A percentile compares a stretch with the other conserved stretches of the same genome.
These are phyloP conservation scores for Habroteleia sp. DNA, from an alignment of 2,888 invertebrate species.

Conservation along the genomic window DNA sequence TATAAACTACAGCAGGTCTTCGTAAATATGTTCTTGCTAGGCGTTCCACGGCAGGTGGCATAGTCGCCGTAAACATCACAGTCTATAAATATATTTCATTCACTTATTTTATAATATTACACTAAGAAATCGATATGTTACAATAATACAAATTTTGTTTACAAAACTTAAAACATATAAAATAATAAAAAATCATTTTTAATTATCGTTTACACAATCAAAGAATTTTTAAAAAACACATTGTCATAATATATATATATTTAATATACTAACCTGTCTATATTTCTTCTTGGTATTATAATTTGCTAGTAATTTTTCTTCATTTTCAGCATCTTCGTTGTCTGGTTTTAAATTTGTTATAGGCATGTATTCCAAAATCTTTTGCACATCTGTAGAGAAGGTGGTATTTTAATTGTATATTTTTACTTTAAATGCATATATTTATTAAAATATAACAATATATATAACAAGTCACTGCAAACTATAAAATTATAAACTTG, in stretches of 20 bases:
- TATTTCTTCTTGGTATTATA: conserved; percentile 98
- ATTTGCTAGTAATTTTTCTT: conserved; percentile 93
- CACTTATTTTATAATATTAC: too few relatives aligned
- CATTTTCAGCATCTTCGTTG: conserved; percentile 98
- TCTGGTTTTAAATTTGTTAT: conserved; percentile 99
- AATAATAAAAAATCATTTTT: too few relatives aligned
- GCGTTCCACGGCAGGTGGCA: conserved; percentile 99
- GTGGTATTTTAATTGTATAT: too few relatives aligned
- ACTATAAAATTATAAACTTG: too few relatives aligned
- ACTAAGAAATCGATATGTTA: too few relatives aligned
- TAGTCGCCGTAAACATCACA: conserved; percentile 99
- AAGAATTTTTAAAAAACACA: too few relatives aligned
- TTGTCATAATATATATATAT: not conserved
- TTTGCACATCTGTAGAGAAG: conserved; percentile 89
- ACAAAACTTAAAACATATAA: too few relatives aligned
- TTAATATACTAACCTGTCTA: conserved; percentile 85
- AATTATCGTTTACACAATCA: too few relatives aligned
- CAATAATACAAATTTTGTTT: too few relatives aligned
- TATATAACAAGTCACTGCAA: too few relatives aligned
- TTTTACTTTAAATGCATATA: too few relatives aligned
- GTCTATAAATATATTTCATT: conserved; percentile 83
- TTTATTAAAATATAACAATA: too few relatives aligned
- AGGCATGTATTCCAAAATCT: conserved; percentile 98
- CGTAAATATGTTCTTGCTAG: conserved; percentile 96
- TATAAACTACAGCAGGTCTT: conserved; percentile 98